Percentiles rank a stretch among this genome's conserved stretches.
phyloP scores from a whole-genome alignment of 1,140 invertebrate species.

The Luehdorfia chinensis region DNA sequence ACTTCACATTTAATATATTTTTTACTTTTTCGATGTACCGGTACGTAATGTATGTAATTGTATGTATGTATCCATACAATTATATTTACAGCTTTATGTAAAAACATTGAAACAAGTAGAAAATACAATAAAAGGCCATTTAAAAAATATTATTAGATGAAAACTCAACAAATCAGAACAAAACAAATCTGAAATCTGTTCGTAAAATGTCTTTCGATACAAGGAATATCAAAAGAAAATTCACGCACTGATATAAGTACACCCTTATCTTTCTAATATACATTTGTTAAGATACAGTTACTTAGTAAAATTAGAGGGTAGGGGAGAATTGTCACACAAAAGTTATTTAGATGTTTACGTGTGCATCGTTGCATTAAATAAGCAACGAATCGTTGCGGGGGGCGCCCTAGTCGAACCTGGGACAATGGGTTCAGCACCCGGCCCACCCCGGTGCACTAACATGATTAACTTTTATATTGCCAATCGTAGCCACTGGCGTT shows the following conservation, averaged over 20 bases:
- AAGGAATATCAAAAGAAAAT: no score
- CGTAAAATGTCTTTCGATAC: no score
- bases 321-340: constrained; percentile 68
- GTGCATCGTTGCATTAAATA: constrained; percentile 74
- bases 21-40: no score
- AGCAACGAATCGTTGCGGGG: constrained; percentile 64
- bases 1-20: no score
- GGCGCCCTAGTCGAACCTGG: constrained; percentile 41
- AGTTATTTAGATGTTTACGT: constrained; percentile 76
- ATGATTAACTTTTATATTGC: constrained; percentile 64
- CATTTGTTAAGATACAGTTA: constrained; percentile 68
- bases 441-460: constrained; percentile 47
- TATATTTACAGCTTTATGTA: no score
- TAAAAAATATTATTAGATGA: no score
- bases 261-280: constrained; percentile 13
- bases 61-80: no score
- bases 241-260: no score
- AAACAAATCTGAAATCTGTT: constrained; percentile 7
- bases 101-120: no score
- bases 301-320: constrained; percentile 71
- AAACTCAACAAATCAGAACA: constrained; percentile 5
- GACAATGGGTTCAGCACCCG: constrained; percentile 59
- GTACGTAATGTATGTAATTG: no score
- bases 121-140: no score
- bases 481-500: constrained; percentile 42